These are phyloP conservation scores for Sebastes aleutianus DNA, from an alignment of 2,797 vertebrate genomes.

Conservation along the genomic window DNA sequence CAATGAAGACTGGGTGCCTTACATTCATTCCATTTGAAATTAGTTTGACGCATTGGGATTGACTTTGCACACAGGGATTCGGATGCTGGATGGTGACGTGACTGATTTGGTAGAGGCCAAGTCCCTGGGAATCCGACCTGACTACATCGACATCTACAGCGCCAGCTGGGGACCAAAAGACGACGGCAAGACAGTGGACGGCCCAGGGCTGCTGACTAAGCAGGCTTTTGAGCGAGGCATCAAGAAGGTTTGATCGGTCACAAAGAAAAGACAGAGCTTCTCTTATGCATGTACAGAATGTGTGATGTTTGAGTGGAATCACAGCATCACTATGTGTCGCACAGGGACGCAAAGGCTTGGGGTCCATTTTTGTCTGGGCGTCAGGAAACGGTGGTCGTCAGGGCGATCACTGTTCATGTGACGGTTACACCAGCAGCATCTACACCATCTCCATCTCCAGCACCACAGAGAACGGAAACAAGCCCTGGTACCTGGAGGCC, in stretches of 20 bases:
- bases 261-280: not conserved
- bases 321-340: not conserved
- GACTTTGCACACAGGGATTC: slow-evolving; percentile 80
- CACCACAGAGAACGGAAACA: slow-evolving; percentile 80
- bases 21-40: not conserved
- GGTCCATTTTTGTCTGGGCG: slow-evolving; percentile 92
- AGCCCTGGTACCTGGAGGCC: slow-evolving; percentile 88
- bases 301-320: not conserved
- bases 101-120: slow-evolving; percentile 89
- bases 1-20: not conserved
- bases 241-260: slow-evolving; percentile 84
- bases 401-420: slow-evolving; percentile 90
- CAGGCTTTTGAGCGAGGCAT: slow-evolving; percentile 91
- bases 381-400: slow-evolving; percentile 89
- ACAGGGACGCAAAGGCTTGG: slow-evolving; percentile 90
- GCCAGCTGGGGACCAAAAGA: slow-evolving; percentile 94
- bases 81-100: slow-evolving; percentile 91
- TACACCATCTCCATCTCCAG: slow-evolving; percentile 91
- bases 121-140: slow-evolving; percentile 86
- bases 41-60: not conserved
- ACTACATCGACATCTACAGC: slow-evolving; percentile 92
- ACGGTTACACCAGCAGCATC: slow-evolving; percentile 91
- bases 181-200: slow-evolving; percentile 88
- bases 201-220: slow-evolving; percentile 84
- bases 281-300: not conserved